Evolutionary conservation across 1,140 invertebrate species (phyloP), one percentile per base, ranked within the genome.

Genomic region (Augochlora pura): DNA sequence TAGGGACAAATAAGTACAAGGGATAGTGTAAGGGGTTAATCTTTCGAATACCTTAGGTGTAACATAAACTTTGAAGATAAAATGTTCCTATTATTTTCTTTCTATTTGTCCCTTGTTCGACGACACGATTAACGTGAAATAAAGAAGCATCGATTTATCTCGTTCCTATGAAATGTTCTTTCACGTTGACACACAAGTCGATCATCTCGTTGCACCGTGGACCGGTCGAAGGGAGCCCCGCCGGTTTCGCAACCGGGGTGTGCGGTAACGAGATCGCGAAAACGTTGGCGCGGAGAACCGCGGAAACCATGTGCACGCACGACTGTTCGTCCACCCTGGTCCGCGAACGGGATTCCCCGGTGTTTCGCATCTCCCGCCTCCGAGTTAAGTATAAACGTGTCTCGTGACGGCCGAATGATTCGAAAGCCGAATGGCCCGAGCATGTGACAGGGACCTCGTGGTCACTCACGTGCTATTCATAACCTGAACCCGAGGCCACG

Each of bases 401-500:
- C 85, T 87, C 81, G 85, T 89, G 88, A 91, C 85, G 86, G 62
- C 38, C 69, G 64, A 73, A 65, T 39, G 77, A 60, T 65, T 74
- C 67, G 74, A 64, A 80, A 74, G 27, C 64, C 39, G 69, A 54
- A 75, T 71, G 76, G 84, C 38, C 73, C 73, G 85, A 80, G 81
- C 90, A 86, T 90, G 89, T 88, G 88, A 91, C 86, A 77, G 57
- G 73, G 54, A 32, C 83, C 90, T 91, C 90, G 90, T 91, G 89
- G 87, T 85, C 86, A 88, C 88, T 91, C 90, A 89, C 90, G 89
- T 89, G 89, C 90, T 91, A 91, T 91, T 91, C 89, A 90, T 90
- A 90, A 90, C 88, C 79, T 49, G 75, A 77, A 77, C 81, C 59
- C 74, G 62, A 76, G 49, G 54, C 38, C 80, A 46, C n/a, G n/a